Evolutionary conservation across 2,113 vertebrate species (phyloP), one percentile per base, ranked within the genome.

Genomic region (Smithornis capensis): DNA sequence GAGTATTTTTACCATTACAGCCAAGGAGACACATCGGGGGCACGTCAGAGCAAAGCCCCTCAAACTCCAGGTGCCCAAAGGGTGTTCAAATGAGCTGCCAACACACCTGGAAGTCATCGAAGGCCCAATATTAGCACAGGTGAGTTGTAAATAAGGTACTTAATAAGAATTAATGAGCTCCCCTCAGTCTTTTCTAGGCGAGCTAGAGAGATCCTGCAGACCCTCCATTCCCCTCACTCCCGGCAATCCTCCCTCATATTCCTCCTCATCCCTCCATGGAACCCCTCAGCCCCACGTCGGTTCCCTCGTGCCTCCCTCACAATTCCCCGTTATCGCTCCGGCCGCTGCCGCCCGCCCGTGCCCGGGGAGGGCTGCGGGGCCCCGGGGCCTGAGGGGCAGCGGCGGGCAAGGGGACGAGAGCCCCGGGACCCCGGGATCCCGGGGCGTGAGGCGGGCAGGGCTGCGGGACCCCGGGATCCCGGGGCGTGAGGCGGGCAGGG

Each of bases 11-110:
- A 84, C 64, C 64, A 18, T 1, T 2, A 42, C 67, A 81, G 68
- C 33, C 22, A 1, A 19, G 4, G 2, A 64, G 63, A 24, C 55
- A 50, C 28, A 35, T 7, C 42, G 52, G 69, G n/a, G 8, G 11
- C 7, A 0, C 35, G 23, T 47, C 37, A 47, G 60, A 21, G 9
- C 59, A 70, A 78, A 18, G 19, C 21, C 33, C 31, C 44, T 65
- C 49, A 38, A n/a, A 27, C 0, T 2, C 17, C 0, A 0, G 15
- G 9, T 37, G 35, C 33, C n/a, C 42, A 25, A 31, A 10, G 3
- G 47, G 8, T 0, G 24, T 38, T 59, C 47, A 10, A 37, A 33
- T 1, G 49, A 73, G 50, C 44, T 63, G 35, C 69, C 49, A 35
- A 3, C 62, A 40, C 84, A 85, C 49, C 94, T 71, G 47, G 63